These are phyloP conservation scores for Schizaphis graminum DNA, from an alignment of 2,888 invertebrate species.

Conservation along the genomic window DNA sequence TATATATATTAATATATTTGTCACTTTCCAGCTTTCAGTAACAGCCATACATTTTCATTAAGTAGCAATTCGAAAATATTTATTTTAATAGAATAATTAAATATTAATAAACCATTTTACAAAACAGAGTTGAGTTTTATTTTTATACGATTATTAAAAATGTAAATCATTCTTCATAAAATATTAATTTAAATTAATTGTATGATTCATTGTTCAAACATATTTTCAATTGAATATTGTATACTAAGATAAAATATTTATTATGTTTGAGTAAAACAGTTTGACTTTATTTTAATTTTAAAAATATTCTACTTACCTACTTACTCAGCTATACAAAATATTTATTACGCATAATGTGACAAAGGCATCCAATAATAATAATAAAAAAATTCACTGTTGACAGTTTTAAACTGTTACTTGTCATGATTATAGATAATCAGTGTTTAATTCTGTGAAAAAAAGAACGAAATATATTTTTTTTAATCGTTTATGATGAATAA, in stretches of 20 bases:
- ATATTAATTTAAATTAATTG: constrained; percentile 3
- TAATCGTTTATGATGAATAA: background rate
- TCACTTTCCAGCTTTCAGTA: constrained; percentile 26
- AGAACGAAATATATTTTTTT: background rate
- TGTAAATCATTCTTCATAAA: background rate
- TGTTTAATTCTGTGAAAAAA: background rate
- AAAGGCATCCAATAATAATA: background rate
- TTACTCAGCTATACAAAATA: background rate
- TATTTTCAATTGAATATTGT: background rate
- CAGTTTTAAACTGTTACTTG: background rate
- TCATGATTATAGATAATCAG: background rate
- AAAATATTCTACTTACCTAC: background rate
- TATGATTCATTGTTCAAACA: background rate
- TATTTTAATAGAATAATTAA: constrained; percentile 22
- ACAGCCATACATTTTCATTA: constrained; percentile 18
- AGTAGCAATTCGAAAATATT: constrained; percentile 15
- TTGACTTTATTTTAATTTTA: background rate
- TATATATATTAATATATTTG: constrained; percentile 38
- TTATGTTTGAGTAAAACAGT: background rate
- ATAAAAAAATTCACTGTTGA: background rate
- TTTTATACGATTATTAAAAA: background rate
- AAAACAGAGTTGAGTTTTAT: background rate
- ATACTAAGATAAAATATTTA: background rate
- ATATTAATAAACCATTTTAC: constrained; percentile 1
- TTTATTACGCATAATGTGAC: background rate